Percentiles rank a stretch among this genome's conserved stretches.
These are phyloP conservation scores for Masnerella sp. DNA, from an alignment of 2,888 invertebrate species.

Conservation along the genomic window DNA sequence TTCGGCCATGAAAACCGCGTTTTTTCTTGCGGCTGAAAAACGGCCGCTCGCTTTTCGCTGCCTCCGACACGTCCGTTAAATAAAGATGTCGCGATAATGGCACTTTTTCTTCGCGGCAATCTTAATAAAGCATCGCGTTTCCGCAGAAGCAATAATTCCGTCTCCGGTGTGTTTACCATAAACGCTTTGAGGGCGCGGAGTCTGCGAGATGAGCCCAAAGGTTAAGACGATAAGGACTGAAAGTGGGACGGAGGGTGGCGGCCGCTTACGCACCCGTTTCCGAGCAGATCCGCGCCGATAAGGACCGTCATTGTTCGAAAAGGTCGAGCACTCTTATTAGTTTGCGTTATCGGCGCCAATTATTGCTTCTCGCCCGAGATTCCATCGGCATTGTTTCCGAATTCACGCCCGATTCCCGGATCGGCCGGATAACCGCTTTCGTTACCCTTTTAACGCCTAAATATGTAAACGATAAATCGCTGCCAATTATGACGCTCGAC, in stretches of 20 bases:
- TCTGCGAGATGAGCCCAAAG: constrained; percentile 40
- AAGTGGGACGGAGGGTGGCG: constrained; percentile 53
- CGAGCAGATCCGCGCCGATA: constrained; percentile 38
- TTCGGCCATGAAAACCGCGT: too few species aligned
- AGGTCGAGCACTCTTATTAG: constrained; percentile 58
- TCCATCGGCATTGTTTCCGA: constrained; percentile 48
- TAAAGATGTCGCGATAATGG: constrained; percentile 55
- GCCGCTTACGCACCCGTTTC: constrained; percentile 51
- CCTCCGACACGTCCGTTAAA: constrained; percentile 51
- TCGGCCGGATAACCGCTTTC: constrained; percentile 3
- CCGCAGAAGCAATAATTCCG: constrained; percentile 59
- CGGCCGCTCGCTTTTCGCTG: constrained; percentile 25
- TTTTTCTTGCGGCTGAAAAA: constrained; percentile 3
- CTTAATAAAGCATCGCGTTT: constrained; percentile 58
- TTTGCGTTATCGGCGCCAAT: constrained; percentile 53
- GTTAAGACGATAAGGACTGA: constrained; percentile 56
- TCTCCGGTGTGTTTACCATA: constrained; percentile 60
- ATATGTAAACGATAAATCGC: constrained; percentile 18
- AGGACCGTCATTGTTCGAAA: constrained; percentile 53
- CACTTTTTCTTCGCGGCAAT: constrained; percentile 53
- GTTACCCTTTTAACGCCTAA: constrained; percentile 23
- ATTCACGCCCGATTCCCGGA: constrained; percentile 34
- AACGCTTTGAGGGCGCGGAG: constrained; percentile 51
- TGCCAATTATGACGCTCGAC: constrained; percentile 39
- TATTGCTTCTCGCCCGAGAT: constrained; percentile 53